These are phyloP conservation scores for Sclerurus mexicanus DNA, from an alignment of 2,113 vertebrate species.

Conservation along the genomic window DNA sequence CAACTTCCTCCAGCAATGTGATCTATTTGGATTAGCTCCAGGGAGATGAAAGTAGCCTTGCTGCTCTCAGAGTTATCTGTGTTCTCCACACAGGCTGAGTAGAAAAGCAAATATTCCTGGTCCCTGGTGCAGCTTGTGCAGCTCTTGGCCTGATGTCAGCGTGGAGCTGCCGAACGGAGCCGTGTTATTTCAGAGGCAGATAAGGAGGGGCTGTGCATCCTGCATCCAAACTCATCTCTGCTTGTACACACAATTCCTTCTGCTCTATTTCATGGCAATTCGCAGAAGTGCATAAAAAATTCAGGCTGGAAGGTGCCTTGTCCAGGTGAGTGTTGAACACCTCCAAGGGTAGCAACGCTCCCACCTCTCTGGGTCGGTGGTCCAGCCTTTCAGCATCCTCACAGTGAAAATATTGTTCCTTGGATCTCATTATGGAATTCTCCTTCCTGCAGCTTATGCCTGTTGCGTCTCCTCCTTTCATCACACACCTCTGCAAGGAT, in stretches of 20 bases:
- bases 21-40: neutral
- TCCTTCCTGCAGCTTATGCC: neutral
- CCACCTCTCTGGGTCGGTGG: neutral
- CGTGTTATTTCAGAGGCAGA: neutral
- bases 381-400: neutral
- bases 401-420: neutral
- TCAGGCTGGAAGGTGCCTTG: neutral
- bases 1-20: neutral
- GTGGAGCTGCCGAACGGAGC: neutral
- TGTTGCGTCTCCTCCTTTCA: neutral
- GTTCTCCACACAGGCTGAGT: neutral
- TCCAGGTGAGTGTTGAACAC: neutral
- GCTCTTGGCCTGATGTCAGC: neutral
- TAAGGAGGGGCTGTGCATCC: neutral
- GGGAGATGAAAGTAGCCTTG: neutral
- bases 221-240: neutral
- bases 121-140: neutral
- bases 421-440: neutral
- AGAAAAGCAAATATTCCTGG: neutral
- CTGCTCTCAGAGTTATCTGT: neutral
- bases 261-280: neutral
- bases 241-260: neutral
- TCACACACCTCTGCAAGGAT: neutral
- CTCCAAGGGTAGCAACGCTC: neutral
- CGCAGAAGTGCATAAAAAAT: neutral